These are phyloP conservation scores for Dermochelys coriacea DNA, from an alignment of 2,797 vertebrate species.

Conservation along the genomic window DNA sequence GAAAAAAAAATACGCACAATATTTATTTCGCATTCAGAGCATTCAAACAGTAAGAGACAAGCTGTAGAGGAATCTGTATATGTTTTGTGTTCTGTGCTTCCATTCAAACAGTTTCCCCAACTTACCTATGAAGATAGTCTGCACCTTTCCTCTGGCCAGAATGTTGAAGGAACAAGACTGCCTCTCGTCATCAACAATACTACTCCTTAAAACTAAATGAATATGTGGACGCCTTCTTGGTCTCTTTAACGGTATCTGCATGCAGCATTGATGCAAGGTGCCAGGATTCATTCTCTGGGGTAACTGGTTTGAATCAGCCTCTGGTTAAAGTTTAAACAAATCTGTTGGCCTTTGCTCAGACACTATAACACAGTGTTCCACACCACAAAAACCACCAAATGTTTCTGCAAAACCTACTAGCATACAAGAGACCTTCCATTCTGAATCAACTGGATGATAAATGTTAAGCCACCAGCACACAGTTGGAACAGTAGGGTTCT, in stretches of 20 bases:
- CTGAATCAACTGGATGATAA: neutral
- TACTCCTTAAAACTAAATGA: neutral
- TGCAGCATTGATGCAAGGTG: neutral
- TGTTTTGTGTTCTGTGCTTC: neutral
- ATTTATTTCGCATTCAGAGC: conserved; percentile 55
- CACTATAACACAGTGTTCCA: conserved; percentile 4
- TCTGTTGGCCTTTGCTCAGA: conserved; percentile 29
- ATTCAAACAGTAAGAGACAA: conserved; percentile 59
- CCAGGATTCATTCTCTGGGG: neutral
- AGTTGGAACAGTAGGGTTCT: neutral
- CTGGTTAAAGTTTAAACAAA: conserved; percentile 40
- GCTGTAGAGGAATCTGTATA: conserved; percentile 36
- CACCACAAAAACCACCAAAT: conserved; percentile 55
- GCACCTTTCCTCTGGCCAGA: neutral
- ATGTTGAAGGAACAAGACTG: neutral
- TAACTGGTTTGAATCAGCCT: conserved; percentile 15
- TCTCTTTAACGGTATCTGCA: neutral
- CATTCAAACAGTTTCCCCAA: conserved; percentile 47
- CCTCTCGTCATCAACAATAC: neutral
- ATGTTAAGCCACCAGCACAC: neutral
- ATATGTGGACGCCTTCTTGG: neutral
- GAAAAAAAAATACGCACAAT: conserved; percentile 38
- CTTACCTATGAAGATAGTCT: conserved; percentile 4
- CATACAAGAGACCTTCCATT: neutral
- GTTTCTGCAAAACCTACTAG: conserved; percentile 43